These are phyloP conservation scores for Pararge aegeria DNA, from an alignment of 1,140 invertebrate species.

Conservation along the genomic window DNA sequence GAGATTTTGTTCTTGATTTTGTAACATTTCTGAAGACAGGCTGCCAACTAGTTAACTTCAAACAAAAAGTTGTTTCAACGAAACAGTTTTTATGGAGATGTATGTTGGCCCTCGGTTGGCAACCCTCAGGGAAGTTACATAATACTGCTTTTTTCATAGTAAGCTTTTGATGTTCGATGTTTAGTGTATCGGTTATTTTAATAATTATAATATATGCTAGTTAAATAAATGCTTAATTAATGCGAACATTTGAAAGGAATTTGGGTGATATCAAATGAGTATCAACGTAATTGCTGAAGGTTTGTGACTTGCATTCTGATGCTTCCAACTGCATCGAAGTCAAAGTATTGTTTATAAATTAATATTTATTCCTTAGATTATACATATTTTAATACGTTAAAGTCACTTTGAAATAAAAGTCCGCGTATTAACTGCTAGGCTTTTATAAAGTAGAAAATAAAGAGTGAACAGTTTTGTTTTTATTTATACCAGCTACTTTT, in stretches of 20 bases:
- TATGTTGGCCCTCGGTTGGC: no score
- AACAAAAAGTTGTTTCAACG: no score
- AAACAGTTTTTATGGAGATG: no score
- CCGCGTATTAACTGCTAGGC: constrained; percentile 8
- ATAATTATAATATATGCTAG: constrained; percentile 47
- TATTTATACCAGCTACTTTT: constrained; percentile 19
- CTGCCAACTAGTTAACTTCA: no score
- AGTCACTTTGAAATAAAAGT: constrained; percentile 9
- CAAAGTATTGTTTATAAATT: background rate
- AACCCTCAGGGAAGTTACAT: no score
- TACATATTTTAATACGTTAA: constrained; percentile 5
- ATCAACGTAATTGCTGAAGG: constrained; percentile 28
- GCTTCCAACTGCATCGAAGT: constrained; percentile 10
- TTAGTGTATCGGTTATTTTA: constrained; percentile 42
- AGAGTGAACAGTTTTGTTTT: background rate
- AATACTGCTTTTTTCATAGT: constrained; percentile 39
- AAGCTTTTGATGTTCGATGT: constrained; percentile 73
- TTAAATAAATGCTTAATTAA: constrained; percentile 46
- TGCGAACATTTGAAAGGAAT: constrained; percentile 62
- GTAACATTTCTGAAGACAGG: no score
- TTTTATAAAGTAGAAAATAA: constrained; percentile 20
- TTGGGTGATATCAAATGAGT: constrained; percentile 77
- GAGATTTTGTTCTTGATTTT: no score
- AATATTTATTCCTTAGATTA: background rate
- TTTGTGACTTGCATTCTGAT: constrained; percentile 12